phyloP scores from a whole-genome alignment of 2,888 invertebrate genomes.

The Conomelus anceps region DNA sequence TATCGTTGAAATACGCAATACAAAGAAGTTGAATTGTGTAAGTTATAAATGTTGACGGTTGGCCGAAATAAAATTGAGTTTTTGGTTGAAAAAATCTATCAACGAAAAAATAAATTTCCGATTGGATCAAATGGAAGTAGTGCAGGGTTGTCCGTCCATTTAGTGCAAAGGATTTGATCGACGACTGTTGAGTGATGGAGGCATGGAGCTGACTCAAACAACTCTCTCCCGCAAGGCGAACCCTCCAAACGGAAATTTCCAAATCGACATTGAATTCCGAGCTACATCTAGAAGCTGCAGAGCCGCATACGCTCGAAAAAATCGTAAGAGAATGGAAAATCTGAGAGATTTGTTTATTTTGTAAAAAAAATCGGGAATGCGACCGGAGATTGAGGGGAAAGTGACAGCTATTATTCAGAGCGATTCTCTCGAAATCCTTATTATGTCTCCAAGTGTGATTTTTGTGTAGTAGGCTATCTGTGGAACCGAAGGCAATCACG shows the following conservation, averaged over 20 bases:
- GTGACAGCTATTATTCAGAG: background rate
- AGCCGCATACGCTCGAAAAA: background rate
- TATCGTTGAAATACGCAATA: background rate
- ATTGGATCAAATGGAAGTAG: background rate
- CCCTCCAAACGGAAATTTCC: background rate
- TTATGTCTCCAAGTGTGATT: background rate
- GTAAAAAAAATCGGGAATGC: background rate
- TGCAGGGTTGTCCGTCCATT: background rate
- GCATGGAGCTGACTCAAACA: background rate
- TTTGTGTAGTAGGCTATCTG: background rate
- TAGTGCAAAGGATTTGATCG: background rate
- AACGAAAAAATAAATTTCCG: background rate
- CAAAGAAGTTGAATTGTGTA: background rate
- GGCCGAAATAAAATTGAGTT: background rate
- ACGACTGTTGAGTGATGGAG: background rate
- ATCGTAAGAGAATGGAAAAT: background rate
- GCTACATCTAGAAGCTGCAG: background rate
- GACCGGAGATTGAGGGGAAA: slow-evolving; percentile 13
- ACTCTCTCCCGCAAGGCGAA: background rate
- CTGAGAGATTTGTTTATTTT: background rate
- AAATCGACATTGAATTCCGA: background rate
- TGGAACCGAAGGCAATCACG: too few species aligned
- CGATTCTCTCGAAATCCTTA: background rate
- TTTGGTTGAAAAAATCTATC: background rate
- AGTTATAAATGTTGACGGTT: background rate